Evolutionary conservation across 2,797 vertebrate genomes (phyloP).

Genomic region (Octomys mimax): DNA sequence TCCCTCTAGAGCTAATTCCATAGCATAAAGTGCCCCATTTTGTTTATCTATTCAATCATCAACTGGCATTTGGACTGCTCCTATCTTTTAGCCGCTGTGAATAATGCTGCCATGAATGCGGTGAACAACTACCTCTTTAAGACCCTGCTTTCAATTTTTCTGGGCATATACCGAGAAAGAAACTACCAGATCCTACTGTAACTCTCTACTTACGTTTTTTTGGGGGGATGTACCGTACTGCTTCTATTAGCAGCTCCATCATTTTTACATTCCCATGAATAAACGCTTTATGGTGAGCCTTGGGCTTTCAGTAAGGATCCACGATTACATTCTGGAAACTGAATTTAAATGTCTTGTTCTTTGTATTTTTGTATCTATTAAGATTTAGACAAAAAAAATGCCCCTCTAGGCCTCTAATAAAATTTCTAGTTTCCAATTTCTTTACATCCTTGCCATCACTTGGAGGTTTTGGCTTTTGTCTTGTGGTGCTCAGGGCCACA

Average conservation of each 20-base stretch:
- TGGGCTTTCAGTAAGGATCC: slow-evolving; percentile 93
- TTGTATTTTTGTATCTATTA: not conserved
- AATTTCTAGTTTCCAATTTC: not conserved
- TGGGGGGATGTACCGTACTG: too few species aligned
- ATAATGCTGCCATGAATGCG: not conserved
- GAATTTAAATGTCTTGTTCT: not conserved
- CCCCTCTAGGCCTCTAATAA: not conserved
- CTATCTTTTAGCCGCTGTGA: not conserved
- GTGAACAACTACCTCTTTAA: not conserved
- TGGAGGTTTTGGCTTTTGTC: not conserved
- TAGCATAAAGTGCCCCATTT: not conserved
- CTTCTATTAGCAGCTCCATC: not conserved
- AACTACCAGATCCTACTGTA: not conserved
- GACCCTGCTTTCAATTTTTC: not conserved
- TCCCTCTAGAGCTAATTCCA: not conserved
- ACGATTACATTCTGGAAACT: slow-evolving; percentile 8
- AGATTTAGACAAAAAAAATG: not conserved
- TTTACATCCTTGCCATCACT: not conserved
- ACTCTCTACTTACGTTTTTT: not conserved
- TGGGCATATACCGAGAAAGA: not conserved
- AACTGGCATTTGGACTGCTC: not conserved
- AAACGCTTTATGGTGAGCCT: slow-evolving; percentile 93
- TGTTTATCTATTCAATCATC: not conserved
- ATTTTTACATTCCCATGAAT: not conserved
- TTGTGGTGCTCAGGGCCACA: not conserved